Base-by-base conservation (phyloP, 2,113 vertebrate species). In the Camelus bactrianus region DNA sequence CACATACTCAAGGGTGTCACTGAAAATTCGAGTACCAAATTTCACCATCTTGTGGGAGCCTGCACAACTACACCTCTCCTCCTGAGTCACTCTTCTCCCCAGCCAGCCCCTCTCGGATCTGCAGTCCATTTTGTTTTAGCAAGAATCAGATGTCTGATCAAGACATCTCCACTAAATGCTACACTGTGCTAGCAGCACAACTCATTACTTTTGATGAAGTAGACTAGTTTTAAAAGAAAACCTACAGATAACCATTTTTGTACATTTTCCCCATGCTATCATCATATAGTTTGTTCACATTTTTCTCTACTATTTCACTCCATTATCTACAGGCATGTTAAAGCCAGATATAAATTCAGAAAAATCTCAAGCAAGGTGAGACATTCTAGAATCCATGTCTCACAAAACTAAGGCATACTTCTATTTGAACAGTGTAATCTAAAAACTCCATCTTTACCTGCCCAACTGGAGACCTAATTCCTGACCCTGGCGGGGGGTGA, bases 351-450 rank as follows among this genome's bases (percentile, higher is more conserved):
- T 5, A 79, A 93, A 90, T 22, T 69, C 32, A 62, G n/a, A 95
- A 89, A 93, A 93, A 64, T 70, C 48, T 76, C 93, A 87, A 91
- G 28, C 81, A 72, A 81, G 32, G 14, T 48, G 48, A 81, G 65
- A 56, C 48, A 32, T 82, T 80, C 50, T 62, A 95, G 67, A 88
- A 85, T 90, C 91, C 8, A 48, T 13, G 13, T 26, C 69, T 17
- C 26, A 52, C 20, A 48, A 76, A 80, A 89, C 15, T 70, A 52
- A 67, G 79, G 19, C 14, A 67, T 13, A 64, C 15, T 89, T 88
- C 69, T 26, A 91, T 77, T 89, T 91, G 46, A 60, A 72, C 8
- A 87, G 28, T 46, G 54, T 5, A 24, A 70, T 81, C 77, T 67
- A 62, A 96, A 94, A 93, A 89, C 26, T 54, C 67, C 14, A 60